Conservation (phyloP, 2,888 invertebrate species). For the Lottia scabra region DNA sequence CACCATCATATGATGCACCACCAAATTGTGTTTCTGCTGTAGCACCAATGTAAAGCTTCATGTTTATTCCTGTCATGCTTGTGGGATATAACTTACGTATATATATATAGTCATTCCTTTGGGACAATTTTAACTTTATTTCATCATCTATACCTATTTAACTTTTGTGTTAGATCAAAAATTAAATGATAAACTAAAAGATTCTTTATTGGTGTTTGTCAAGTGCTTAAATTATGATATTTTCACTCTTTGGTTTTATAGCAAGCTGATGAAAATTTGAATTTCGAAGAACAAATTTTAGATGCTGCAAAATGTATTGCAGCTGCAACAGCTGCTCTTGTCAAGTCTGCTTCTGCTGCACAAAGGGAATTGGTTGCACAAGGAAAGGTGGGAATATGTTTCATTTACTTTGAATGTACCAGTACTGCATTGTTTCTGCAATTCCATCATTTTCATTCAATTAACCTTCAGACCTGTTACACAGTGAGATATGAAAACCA, state of each 20-base stretch:
- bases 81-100: too few relatives aligned
- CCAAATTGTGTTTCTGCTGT: neutral
- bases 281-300: slow-evolving; percentile 99
- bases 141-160: too few relatives aligned
- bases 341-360: slow-evolving; percentile 96
- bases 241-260: slow-evolving; percentile 64
- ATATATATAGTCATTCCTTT: too few relatives aligned
- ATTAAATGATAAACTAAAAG: too few relatives aligned
- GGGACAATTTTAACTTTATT: too few relatives aligned
- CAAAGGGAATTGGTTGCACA: slow-evolving; percentile 92
- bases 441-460: neutral
- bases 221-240: too few relatives aligned
- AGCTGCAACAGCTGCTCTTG: slow-evolving; percentile 94
- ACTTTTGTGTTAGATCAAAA: too few relatives aligned
- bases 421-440: neutral
- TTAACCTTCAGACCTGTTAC: too few relatives aligned
- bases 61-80: neutral
- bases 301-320: slow-evolving; percentile 98
- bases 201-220: too few relatives aligned
- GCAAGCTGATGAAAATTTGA: slow-evolving; percentile 92
- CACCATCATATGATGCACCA: neutral
- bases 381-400: slow-evolving; percentile 78
- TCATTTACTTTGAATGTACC: slow-evolving; percentile 2
- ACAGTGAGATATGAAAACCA: too few relatives aligned
- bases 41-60: neutral